phyloP scores from a whole-genome alignment of 2,113 vertebrate species.

The Aleadryas rufinucha region DNA sequence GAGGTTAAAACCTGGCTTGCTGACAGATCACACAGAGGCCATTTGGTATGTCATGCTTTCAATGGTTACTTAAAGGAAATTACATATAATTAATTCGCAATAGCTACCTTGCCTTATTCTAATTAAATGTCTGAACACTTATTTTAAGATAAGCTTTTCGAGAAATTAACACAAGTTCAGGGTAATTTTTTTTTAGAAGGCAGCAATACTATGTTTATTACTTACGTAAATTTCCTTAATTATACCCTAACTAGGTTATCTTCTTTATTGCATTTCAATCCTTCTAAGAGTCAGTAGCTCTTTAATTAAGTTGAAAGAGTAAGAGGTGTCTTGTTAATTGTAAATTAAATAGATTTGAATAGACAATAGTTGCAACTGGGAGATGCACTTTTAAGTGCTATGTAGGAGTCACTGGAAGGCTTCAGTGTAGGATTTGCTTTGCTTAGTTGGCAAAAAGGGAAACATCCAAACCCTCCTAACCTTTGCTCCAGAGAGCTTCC shows the following conservation, averaged over 20 bases:
- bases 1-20: not conserved
- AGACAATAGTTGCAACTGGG: constrained; percentile 69
- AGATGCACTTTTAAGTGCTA: constrained; percentile 63
- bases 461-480: not conserved
- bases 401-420: constrained; percentile 22
- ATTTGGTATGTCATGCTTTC: constrained; percentile 6
- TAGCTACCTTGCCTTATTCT: constrained; percentile 50
- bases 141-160: constrained; percentile 39
- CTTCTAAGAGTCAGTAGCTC: constrained; percentile 68
- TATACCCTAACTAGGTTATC: constrained; percentile 72
- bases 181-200: constrained; percentile 37
- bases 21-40: constrained; percentile 20
- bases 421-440: constrained; percentile 44
- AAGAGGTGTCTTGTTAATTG: constrained; percentile 76
- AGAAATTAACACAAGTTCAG: constrained; percentile 41
- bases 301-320: constrained; percentile 74
- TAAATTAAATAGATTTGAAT: constrained; percentile 74
- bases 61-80: constrained; percentile 52
- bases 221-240: constrained; percentile 74
- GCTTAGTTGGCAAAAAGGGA: not conserved
- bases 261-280: constrained; percentile 74
- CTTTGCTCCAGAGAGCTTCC: not conserved
- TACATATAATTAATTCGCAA: constrained; percentile 57
- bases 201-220: constrained; percentile 69
- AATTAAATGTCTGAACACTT: constrained; percentile 63